phyloP scores from a whole-genome alignment of 2,888 invertebrate genomes.

The Hyalella azteca region DNA sequence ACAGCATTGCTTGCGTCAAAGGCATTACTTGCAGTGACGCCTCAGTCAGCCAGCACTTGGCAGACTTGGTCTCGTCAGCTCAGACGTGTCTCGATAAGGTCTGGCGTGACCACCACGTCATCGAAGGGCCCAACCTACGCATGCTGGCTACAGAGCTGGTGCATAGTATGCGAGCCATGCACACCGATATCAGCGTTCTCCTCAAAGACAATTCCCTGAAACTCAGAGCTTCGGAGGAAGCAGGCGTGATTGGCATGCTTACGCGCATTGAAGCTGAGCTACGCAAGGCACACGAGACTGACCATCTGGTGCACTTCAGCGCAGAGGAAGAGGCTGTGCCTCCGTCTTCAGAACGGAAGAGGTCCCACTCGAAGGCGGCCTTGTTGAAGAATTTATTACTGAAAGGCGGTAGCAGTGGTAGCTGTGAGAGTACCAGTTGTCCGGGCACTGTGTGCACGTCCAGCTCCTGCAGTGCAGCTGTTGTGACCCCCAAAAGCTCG shows the following conservation, averaged over 20 bases:
- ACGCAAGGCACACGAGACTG: slow-evolving; percentile 73
- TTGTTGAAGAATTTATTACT: slow-evolving; percentile 54
- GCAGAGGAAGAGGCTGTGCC: slow-evolving; percentile 60
- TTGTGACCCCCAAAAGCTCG: background rate
- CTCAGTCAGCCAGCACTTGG: slow-evolving; percentile 66
- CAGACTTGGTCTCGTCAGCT: slow-evolving; percentile 76
- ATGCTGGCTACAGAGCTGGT: slow-evolving; percentile 79
- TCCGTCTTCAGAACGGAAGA: slow-evolving; percentile 44
- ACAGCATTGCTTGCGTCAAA: slow-evolving; percentile 35
- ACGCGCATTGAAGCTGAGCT: slow-evolving; percentile 76
- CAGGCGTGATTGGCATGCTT: slow-evolving; percentile 72
- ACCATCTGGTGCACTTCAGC: slow-evolving; percentile 69
- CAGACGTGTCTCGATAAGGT: slow-evolving; percentile 74
- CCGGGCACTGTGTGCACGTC: slow-evolving; percentile 1
- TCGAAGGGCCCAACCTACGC: slow-evolving; percentile 77
- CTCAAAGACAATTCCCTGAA: slow-evolving; percentile 70
- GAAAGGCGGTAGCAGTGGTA: slow-evolving; percentile 50
- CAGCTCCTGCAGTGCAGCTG: background rate
- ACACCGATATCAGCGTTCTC: slow-evolving; percentile 76
- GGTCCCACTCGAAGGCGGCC: slow-evolving; percentile 53
- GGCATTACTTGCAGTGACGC: background rate
- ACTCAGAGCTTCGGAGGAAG: slow-evolving; percentile 72
- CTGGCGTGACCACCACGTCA: slow-evolving; percentile 81
- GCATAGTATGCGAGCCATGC: slow-evolving; percentile 70
- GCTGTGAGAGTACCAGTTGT: slow-evolving; percentile 7